Percentiles rank a stretch among this genome's conserved stretches.
These are phyloP conservation scores for Gastrophryne carolinensis DNA, from an alignment of 2,797 vertebrate genomes.

Conservation along the genomic window DNA sequence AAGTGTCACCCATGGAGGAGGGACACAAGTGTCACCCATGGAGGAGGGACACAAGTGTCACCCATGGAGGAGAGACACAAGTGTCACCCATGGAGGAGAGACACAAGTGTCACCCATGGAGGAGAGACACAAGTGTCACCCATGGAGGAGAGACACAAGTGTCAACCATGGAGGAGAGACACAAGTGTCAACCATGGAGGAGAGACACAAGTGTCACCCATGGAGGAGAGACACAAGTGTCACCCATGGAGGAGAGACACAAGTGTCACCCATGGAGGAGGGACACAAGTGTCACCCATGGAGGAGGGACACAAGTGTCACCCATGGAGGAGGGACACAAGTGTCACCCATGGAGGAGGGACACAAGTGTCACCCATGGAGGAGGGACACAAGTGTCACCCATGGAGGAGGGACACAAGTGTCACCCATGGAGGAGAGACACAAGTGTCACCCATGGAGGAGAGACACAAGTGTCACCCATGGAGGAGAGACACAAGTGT, in stretches of 20 bases:
- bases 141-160: slow-evolving; percentile 11
- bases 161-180: slow-evolving; percentile 19
- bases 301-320: too few species aligned
- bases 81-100: slow-evolving; percentile 23
- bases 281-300: too few species aligned
- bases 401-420: too few species aligned
- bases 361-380: too few species aligned
- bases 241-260: slow-evolving; percentile 14
- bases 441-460: slow-evolving; percentile 8
- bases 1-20: too few species aligned
- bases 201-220: slow-evolving; percentile 3
- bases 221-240: slow-evolving; percentile 11
- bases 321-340: too few species aligned
- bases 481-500: slow-evolving; percentile 11
- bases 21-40: too few species aligned
- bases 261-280: too few species aligned
- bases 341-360: too few species aligned
- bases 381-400: too few species aligned
- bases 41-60: too few species aligned
- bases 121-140: slow-evolving; percentile 9
- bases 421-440: slow-evolving; percentile 19
- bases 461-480: slow-evolving; percentile 3
- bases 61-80: slow-evolving; percentile 8
- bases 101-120: slow-evolving; percentile 3
- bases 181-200: slow-evolving; percentile 8